A percentile compares a stretch with the other conserved stretches of the same genome.
Conservation (phyloP, 1,140 invertebrate genomes). For the Tribolium castaneum region DNA sequence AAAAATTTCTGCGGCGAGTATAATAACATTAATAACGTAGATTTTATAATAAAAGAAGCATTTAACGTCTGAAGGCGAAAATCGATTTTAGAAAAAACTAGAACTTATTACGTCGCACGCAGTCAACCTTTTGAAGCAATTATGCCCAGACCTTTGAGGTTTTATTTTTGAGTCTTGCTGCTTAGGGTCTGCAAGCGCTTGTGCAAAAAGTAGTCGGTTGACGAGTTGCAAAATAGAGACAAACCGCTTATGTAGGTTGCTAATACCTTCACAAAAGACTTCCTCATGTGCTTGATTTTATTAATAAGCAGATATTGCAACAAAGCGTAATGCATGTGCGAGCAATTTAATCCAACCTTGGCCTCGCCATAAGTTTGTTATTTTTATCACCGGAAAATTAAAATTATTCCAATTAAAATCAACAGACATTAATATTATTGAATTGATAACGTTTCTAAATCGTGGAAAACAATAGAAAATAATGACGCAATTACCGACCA, state of each 20-base stretch:
- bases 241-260: background rate
- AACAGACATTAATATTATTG: conserved; percentile 11
- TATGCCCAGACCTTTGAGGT: too few relatives aligned
- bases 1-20: too few relatives aligned
- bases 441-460: conserved; percentile 14
- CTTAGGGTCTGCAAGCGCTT: too few relatives aligned
- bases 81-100: background rate
- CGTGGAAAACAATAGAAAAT: conserved; percentile 3
- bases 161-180: too few relatives aligned
- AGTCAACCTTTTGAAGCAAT: background rate
- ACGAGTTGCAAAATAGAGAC: background rate
- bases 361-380: conserved; percentile 27
- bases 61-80: background rate
- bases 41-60: background rate
- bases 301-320: conserved; percentile 22
- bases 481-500: conserved; percentile 7
- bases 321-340: conserved; percentile 13
- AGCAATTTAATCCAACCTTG: conserved; percentile 21
- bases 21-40: too few relatives aligned
- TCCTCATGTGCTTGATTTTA: conserved; percentile 23
- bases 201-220: too few relatives aligned
- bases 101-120: background rate
- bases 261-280: conserved; percentile 20
- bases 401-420: conserved; percentile 30
- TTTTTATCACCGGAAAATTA: conserved; percentile 36